Evolutionary conservation across 2,888 invertebrate genomes (phyloP), one percentile per base, ranked within the genome.

Genomic region (Pyrrhosoma nymphula): DNA sequence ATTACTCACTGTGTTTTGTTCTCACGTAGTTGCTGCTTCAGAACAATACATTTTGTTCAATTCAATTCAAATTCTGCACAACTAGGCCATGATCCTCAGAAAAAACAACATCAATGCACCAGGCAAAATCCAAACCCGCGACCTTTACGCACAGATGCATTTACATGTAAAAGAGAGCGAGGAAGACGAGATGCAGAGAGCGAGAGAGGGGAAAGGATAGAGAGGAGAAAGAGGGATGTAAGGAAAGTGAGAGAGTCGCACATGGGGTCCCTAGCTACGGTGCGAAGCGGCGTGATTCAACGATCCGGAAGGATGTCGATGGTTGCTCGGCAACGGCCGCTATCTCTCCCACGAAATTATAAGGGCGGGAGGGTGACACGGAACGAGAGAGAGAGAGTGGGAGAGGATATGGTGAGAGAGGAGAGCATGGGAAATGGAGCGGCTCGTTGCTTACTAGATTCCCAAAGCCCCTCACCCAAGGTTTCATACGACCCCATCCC

Each of bases 231-330:
- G 14, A 23, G 55, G 90, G 16, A 10, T 20, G 16, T 4, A 56
- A 23, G 18, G 10, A 23, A 12, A 90, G 56, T 47, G 12, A 8
- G 39, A 30, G 35, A 89, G 47, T 47, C 23, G 14, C 69, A 69
- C 69, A 69, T 60, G 69, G 26, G 69, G 12, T 14, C 82, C 35
- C 30, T 14, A 82, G 30, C 60, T 20, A 16, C 35, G 1, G 12
- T 16, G 30, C 82, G 82, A 82, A 82, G 16, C 82, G 16, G 35
- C 82, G 82, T 82, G 82, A 82, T 82, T 82, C 82, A 82, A 82
- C 82, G 82, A 82, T 82, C 82, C 35, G 82, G 82, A 82, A 82
- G 82, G 82, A 82, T 82, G 82, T 82, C 82, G 82, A 82, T 82
- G 82, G 82, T 82, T 35, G 30, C 82, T 82, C 82, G 30, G 82